Base-by-base conservation (phyloP, 2,797 vertebrate species). In the Momotus momota region DNA sequence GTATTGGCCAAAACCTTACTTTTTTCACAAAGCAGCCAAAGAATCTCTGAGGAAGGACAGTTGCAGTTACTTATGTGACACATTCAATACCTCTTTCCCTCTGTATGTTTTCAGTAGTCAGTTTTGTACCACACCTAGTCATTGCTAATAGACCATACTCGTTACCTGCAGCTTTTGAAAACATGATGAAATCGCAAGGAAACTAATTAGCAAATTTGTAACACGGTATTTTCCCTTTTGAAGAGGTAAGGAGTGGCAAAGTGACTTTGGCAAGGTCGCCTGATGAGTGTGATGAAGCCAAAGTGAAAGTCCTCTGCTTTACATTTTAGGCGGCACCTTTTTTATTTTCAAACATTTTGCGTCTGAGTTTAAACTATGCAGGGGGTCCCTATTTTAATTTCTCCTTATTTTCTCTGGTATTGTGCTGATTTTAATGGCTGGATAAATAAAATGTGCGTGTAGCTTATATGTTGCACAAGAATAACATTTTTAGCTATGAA, bases 91-190 rank as follows among this genome's bases (percentile, higher is more conserved):
- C 22, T 69, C 77, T 25, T 51, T 11, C 11, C 49, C 31, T 14
- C 0, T 4, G 19, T 23, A 9, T 0, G 0, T 70, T 64, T 82
- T 27, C 33, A 6, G 0, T 31, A 45, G 19, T 60, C 41, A 82
- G 10, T 57, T 81, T 58, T 49, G 64, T 48, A 11, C 48, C 3
- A 3, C 40, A 3, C 29, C 22, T 33, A 4, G 1, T 40, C 17
- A 4, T 49, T 51, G 41, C 71, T 78, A 13, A 18, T 23, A 40
- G 71, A 9, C 45, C 31, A 3, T 41, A 20, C 57, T 78, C 38
- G 3, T 90, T 45, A 46, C 5, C 55, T 62, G 62, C 45, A 67
- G 9, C 64, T 61, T 46, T 71, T 71, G 82, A 64, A 94, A 82
- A 12, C 0, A 3, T 69, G 80, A 45, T 3, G 17, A 45, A 91